Base-by-base conservation (phyloP, 2,888 invertebrate genomes). In the Dysmachus trigonus region DNA sequence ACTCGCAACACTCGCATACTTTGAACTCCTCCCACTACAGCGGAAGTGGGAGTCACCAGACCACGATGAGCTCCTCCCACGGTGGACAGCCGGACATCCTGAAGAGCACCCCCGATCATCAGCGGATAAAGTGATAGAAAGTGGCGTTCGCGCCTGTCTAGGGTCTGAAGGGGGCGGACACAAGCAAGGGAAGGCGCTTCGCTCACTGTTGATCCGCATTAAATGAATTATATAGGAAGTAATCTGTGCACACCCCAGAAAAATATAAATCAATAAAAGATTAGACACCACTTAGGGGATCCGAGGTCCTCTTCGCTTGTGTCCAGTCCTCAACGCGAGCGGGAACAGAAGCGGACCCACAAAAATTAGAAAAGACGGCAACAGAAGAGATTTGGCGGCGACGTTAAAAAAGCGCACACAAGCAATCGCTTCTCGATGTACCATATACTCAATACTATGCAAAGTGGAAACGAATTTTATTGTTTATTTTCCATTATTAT, bases 31-130 rank as follows among this genome's bases (percentile, higher is more conserved):
- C 91, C 15, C 92, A 91, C 87, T 91, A 91, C 87, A 90, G 89
- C 10, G 89, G 87, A 33, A 88, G 86, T 71, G 89, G 87, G 71
- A 92, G 90, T 88, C 92, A 91, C 86, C 91, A 90, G 86, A 91
- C 91, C 73, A 92, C 92, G n/a, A 89, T 92, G 87, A 92, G 90
- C 74, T 92, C 92, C 2, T 89, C 90, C 22, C 91, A 91, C 85
- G 91, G 94, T 87, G 95, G 94, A 31, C 96, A 96, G 90, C 97
- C 97, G 1, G 97, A 97, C 90, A 96, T 97, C 89, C 92, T 97
- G 71, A 97, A 97, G 90, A 96, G 97, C 15, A 97, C 97, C 2
- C 97, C 97, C 7, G 97, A 97, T 91, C 97, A 97, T 91, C 95
- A 95, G 91, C 92, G 93, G 88, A 89, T 92, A 13, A 94, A 92